These are phyloP conservation scores for Dichetophora obliterata DNA, from an alignment of 2,888 invertebrate genomes.

Conservation along the genomic window DNA sequence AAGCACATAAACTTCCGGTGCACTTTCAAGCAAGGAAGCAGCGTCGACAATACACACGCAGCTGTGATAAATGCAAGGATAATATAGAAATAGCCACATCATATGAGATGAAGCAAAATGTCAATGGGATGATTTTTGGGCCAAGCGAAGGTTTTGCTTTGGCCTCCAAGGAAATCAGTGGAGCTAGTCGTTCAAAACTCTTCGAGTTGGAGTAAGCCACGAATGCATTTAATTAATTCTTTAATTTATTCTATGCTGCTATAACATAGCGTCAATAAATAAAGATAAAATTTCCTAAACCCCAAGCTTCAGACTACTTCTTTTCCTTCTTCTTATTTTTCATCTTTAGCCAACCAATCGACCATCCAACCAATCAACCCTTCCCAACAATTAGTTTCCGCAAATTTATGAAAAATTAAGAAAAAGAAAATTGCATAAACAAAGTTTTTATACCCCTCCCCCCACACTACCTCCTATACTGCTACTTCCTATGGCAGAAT, in stretches of 20 bases:
- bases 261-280: no score
- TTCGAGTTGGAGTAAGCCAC: no score
- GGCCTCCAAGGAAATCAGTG: no score
- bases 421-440: neutral
- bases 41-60: neutral
- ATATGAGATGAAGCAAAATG: no score
- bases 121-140: no score
- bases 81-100: no score
- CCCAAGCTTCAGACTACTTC: neutral
- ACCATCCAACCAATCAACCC: neutral
- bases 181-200: no score
- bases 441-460: neutral
- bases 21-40: no score
- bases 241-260: no score
- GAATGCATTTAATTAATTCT: no score
- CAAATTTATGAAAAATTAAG: conserved; percentile 10
- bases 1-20: conserved; percentile 11
- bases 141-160: no score
- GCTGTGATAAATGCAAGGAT: neutral
- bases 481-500: neutral
- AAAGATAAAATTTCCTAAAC: no score
- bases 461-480: neutral
- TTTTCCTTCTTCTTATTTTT: neutral
- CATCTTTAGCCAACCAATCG: neutral
- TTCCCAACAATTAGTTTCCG: conserved; percentile 28